Percentiles rank a stretch among this genome's conserved stretches.
These are phyloP conservation scores for Nemotelus pantherinus DNA, from an alignment of 2,888 invertebrate species.

Conservation along the genomic window DNA sequence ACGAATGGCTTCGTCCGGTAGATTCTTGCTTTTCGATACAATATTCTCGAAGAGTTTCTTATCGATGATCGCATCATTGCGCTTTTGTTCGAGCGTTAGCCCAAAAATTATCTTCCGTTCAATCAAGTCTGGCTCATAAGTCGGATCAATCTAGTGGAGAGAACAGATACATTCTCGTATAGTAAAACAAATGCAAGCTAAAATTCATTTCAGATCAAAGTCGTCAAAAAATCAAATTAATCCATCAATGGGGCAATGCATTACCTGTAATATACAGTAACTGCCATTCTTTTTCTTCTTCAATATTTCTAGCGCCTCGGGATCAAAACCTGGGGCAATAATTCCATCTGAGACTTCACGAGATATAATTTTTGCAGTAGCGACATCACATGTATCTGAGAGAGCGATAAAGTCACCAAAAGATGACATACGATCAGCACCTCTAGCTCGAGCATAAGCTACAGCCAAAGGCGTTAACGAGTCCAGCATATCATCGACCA, in stretches of 20 bases:
- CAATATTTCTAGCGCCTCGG: slow-evolving; percentile 84
- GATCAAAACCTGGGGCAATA: slow-evolving; percentile 90
- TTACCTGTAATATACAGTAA: slow-evolving; percentile 86
- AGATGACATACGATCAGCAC: slow-evolving; percentile 98
- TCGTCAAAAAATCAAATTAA: background rate
- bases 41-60: slow-evolving; percentile 81
- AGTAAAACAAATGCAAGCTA: background rate
- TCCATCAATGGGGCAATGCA: background rate
- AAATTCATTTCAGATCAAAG: background rate
- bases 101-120: slow-evolving; percentile 89
- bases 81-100: slow-evolving; percentile 83
- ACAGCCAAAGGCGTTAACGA: slow-evolving; percentile 82
- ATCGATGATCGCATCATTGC: slow-evolving; percentile 89
- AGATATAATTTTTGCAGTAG: slow-evolving; percentile 92
- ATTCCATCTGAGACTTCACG: slow-evolving; percentile 98
- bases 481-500: slow-evolving; percentile 86
- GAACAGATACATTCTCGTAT: background rate
- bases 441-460: slow-evolving; percentile 95
- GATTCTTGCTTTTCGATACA: slow-evolving; percentile 74
- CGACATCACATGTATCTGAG: slow-evolving; percentile 88
- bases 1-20: slow-evolving; percentile 80
- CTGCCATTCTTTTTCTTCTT: slow-evolving; percentile 94
- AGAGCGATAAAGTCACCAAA: slow-evolving; percentile 98
- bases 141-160: slow-evolving; percentile 80
- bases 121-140: slow-evolving; percentile 80